Conservation (phyloP, 1,140 invertebrate genomes). For the Asbolus verrucosus region DNA sequence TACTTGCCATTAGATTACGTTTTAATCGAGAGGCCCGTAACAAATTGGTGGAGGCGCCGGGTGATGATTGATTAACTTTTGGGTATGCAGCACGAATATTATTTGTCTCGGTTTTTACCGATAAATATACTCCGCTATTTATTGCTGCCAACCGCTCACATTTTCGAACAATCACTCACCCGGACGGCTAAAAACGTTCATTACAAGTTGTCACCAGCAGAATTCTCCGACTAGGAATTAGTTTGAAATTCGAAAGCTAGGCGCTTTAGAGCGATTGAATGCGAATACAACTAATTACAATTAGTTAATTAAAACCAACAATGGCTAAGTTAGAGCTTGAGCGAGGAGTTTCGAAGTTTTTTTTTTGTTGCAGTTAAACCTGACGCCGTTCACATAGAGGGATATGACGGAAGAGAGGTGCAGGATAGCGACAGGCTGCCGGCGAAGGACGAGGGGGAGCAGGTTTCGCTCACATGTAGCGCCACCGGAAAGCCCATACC, state of each 20-base stretch:
- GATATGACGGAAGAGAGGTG: conserved; percentile 66
- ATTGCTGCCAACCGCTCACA: too few species aligned
- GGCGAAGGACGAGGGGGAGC: conserved; percentile 77
- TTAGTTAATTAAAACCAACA: conserved; percentile 17
- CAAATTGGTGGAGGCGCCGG: conserved; percentile 31
- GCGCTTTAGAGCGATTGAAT: too few species aligned
- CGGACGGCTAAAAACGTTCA: neutral
- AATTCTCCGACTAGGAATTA: too few species aligned
- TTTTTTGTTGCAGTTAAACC: conserved; percentile 76
- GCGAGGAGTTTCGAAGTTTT: conserved; percentile 46
- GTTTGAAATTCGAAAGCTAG: conserved; percentile 5
- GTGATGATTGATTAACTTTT: conserved; percentile 5
- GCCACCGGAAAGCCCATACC: conserved; percentile 82
- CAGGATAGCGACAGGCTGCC: conserved; percentile 74
- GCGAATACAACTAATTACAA: conserved; percentile 1
- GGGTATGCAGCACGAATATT: neutral
- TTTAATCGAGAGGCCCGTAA: neutral
- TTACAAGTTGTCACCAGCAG: neutral
- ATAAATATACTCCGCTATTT: neutral
- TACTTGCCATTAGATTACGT: neutral
- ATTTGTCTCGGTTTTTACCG: neutral
- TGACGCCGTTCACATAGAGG: conserved; percentile 73
- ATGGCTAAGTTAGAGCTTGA: too few species aligned
- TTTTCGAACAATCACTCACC: too few species aligned
- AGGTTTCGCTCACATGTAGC: conserved; percentile 77